Evolutionary conservation across 2,797 vertebrate species (phyloP), one percentile per base, ranked within the genome.

Genomic region (Aselliscus stoliczkanus): DNA sequence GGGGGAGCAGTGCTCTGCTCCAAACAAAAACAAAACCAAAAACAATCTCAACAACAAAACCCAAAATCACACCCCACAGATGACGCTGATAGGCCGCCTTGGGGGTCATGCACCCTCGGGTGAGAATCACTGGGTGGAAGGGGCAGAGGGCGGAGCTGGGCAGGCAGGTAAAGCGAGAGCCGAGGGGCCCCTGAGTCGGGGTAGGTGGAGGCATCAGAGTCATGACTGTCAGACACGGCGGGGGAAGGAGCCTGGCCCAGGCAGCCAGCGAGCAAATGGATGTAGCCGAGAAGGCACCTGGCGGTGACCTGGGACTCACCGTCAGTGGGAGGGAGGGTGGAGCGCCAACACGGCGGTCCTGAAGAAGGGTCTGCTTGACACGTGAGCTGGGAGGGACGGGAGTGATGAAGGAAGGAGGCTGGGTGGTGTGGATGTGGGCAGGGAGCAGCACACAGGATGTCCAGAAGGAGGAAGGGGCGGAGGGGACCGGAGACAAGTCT

Each of bases 301-400:
- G 58, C 9, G 5, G 7, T 9, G 2, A 23, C 25, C 2, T 12
- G 25, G 3, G 23, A 1, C 13, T 54, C 17, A 21, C 21, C 1
- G 29, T 3, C 15, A 17, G 8, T 17, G 21, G 0, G 14, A 7
- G 11, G 17, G n/a, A n/a, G 86, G 39, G 17, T 17, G 21, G 15
- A 37, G 14, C 20, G 29, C 60, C 21, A 29, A 9, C 21, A 0
- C 7, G 56, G 0, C 12, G 31, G 39, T 50, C 10, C 56, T 18
- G 0, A 20, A 54, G 52, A 20, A 15, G 47, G 14, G 52, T 20
- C 5, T 18, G 18, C 52, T 54, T 54, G 52, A 54, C 52, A 20
- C 20, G 18, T 18, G 7, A 54, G 31, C 37, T 21, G 9, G 34
- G 65, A 58, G 76, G 47, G 44, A 65, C 5, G 42, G 21, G 23